Evolutionary conservation across 2,797 vertebrate species (phyloP).

Genomic region (Brachymystax lenok): DNA sequence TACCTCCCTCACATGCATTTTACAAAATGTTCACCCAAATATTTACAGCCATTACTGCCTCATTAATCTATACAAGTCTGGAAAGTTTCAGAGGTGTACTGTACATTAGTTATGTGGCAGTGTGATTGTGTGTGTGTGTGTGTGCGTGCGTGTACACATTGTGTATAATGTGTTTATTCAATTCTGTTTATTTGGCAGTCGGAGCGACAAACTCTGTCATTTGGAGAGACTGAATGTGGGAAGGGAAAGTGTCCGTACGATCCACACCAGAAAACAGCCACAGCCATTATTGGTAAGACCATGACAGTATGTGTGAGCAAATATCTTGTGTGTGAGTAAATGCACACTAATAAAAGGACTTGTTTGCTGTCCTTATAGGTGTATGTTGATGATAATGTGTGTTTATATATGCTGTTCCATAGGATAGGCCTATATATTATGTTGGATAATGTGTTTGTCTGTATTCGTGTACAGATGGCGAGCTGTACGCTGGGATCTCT

Average conservation of each 20-base stretch:
- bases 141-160: not conserved
- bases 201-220: conserved; percentile 71
- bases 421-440: not conserved
- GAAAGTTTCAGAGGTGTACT: not conserved
- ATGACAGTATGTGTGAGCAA: not conserved
- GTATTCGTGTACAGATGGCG: conserved; percentile 67
- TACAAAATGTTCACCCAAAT: conserved; percentile 59
- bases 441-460: conserved; percentile 7
- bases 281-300: conserved; percentile 74
- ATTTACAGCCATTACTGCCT: conserved; percentile 50
- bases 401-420: conserved; percentile 5
- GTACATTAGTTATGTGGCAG: not conserved
- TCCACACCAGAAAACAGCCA: conserved; percentile 77
- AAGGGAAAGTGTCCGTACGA: conserved; percentile 84
- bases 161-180: not conserved
- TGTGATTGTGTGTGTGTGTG: not conserved
- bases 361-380: not conserved
- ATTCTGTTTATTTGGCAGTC: conserved; percentile 51
- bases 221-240: conserved; percentile 78
- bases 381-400: conserved; percentile 1
- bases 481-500: conserved; percentile 80
- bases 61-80: conserved; percentile 24
- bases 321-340: conserved; percentile 19
- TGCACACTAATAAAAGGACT: not conserved
- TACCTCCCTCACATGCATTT: conserved; percentile 57